phyloP scores from a whole-genome alignment of 64 coral and sea anemone genomes.

The Orbicella faveolata region DNA sequence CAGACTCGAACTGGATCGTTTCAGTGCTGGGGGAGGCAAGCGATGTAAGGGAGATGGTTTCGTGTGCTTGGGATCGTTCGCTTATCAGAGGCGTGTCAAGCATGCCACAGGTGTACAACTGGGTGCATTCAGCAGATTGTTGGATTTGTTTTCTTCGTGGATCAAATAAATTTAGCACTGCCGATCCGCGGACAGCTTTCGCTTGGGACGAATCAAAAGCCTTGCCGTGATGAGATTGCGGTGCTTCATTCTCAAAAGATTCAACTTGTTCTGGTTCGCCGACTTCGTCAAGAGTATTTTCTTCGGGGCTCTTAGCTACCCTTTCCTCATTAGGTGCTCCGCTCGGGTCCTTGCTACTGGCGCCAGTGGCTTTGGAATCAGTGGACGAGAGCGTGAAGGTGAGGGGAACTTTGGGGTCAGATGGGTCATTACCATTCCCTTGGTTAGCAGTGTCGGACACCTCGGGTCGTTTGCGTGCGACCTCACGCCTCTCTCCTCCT shows the following conservation, averaged over 20 bases:
- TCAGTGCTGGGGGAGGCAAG: slow-evolving; percentile 23
- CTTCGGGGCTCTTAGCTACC: neutral
- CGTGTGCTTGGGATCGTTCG: neutral
- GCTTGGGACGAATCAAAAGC: neutral
- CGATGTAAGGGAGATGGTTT: neutral
- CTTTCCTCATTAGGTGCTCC: neutral
- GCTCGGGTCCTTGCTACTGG: neutral
- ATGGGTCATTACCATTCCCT: neutral
- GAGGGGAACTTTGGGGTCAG: slow-evolving; percentile 8
- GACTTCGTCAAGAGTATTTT: neutral
- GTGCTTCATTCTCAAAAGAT: neutral
- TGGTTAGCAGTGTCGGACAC: neutral
- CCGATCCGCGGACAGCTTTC: neutral
- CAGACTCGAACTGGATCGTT: neutral
- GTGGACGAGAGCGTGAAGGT: neutral
- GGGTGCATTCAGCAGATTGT: neutral
- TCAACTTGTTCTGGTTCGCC: neutral
- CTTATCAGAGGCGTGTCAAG: neutral
- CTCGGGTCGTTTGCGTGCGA: neutral
- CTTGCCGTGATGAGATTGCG: neutral
- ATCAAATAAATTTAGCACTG: neutral
- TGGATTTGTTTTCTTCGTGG: slow-evolving; percentile 3
- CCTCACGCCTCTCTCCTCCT: neutral
- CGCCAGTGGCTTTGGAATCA: neutral
- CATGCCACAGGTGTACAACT: neutral